Conservation (phyloP, 2,113 vertebrate species). For the Vulpes vulpes region DNA sequence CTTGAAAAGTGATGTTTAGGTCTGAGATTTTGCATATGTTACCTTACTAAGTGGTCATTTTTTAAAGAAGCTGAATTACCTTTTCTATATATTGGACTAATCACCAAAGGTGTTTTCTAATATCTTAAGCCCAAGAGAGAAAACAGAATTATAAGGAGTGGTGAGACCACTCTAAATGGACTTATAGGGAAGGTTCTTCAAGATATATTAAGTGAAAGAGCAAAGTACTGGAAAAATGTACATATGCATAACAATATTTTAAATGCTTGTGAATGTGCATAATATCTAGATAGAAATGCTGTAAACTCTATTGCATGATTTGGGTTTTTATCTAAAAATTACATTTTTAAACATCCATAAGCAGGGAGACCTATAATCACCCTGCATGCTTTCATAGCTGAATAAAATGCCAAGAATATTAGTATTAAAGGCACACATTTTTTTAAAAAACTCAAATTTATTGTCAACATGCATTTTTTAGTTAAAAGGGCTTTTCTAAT, state of each 20-base stretch:
- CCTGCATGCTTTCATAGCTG: background rate
- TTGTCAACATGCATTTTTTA: background rate
- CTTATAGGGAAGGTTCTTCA: background rate
- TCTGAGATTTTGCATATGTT: background rate
- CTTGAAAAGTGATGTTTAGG: slow-evolving; percentile 12
- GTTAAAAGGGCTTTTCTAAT: background rate
- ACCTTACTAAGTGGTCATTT: background rate
- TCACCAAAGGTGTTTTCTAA: background rate
- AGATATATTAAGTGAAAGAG: background rate
- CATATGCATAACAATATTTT: background rate
- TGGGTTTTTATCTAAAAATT: slow-evolving; percentile 6
- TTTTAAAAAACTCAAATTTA: background rate
- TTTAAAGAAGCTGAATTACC: background rate
- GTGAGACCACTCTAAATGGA: background rate
- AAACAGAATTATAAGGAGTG: background rate
- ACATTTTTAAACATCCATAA: background rate
- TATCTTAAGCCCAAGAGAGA: background rate
- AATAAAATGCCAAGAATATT: slow-evolving; percentile 31
- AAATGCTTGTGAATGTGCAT: background rate
- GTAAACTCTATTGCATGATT: background rate
- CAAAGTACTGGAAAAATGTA: background rate
- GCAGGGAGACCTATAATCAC: slow-evolving; percentile 1
- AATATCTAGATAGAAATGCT: slow-evolving; percentile 2
- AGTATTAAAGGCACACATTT: background rate
- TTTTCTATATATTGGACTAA: background rate